Base-by-base conservation (phyloP, 1,140 invertebrate species). In the Drosophila lowei region DNA sequence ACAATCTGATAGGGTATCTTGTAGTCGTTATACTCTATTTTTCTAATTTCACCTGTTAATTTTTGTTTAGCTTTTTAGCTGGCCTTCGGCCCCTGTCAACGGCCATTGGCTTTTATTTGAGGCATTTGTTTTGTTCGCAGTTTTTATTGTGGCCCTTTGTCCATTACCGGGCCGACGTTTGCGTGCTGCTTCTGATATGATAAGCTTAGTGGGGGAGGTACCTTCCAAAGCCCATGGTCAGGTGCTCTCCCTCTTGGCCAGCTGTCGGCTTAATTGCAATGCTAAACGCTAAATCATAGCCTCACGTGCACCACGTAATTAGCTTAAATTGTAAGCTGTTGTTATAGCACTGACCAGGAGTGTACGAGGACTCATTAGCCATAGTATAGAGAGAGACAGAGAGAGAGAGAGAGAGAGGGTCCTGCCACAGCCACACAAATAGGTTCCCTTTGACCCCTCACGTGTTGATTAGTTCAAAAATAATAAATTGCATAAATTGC, bases 201-300 rank as follows among this genome's bases (percentile, higher is more conserved):
- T 88, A 86, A 86, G 78, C 74, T 28, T 53, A 34, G 52, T 53
- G 47, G 46, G 6, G 25, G 30, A 23, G 46, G 6, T n/a, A n/a
- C 53, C 25, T 7, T 11, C 15, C 23, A 11, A 18, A 11, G 13
- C 8, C 1, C n/a, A 18, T 13, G 6, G 46, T 9, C 67, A 8
- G 11, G 6, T 0, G 0, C 8, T 30, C 3, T 2, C 30, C 8
- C 28, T 28, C 50, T 48, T 38, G 52, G 11, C 34, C 67, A 59
- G 67, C 50, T 67, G 74, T 48, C 56, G 57, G 72, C 71, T 88
- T 88, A 88, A 88, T 89, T 88, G 79, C 63, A 70, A 65, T 79
- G 78, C 77, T 86, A 86, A 86, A 88, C 74, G 83, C 71, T 86
- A 86, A 86, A 86, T 86, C 83, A 86, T 83, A 78, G 77, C 77